A percentile compares a stretch with the other conserved stretches of the same genome.
Conservation (phyloP, 1,140 invertebrate genomes). For the Zaprionus vittiger region DNA sequence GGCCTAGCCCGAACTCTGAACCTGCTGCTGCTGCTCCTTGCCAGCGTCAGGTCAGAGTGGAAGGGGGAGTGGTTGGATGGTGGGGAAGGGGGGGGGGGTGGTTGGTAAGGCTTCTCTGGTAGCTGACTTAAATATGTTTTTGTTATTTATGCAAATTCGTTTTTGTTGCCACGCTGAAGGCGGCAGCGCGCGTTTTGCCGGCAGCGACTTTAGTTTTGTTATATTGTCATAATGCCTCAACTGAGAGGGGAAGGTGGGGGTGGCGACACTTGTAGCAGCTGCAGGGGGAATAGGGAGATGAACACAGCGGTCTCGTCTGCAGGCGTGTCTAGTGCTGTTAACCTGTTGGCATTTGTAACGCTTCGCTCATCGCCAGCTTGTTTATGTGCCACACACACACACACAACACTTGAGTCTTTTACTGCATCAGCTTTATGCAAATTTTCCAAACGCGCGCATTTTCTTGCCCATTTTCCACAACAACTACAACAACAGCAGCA, state of each 20-base stretch:
- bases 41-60: conserved; percentile 32
- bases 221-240: conserved; percentile 72
- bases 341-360: conserved; percentile 73
- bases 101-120: conserved; percentile 10
- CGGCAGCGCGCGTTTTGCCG: conserved; percentile 22
- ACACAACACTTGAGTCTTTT: conserved; percentile 4
- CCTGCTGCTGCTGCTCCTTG: conserved; percentile 37
- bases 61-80: neutral
- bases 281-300: neutral
- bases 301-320: neutral
- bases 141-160: conserved; percentile 82
- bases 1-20: conserved; percentile 54
- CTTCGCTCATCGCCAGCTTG: conserved; percentile 55
- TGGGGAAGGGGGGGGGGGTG: neutral
- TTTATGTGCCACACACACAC: conserved; percentile 71
- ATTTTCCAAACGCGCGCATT: conserved; percentile 69
- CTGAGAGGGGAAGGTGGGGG: no score
- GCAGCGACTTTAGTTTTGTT: conserved; percentile 70
- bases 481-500: conserved; percentile 36
- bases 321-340: conserved; percentile 37
- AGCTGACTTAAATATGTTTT: conserved; percentile 79
- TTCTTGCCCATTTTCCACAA: conserved; percentile 72
- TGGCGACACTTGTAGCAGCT: conserved; percentile 36
- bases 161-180: conserved; percentile 56
- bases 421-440: conserved; percentile 70